Evolutionary conservation across 2,113 vertebrate species (phyloP), one percentile per base, ranked within the genome.

Genomic region (Phoenicopterus ruber): DNA sequence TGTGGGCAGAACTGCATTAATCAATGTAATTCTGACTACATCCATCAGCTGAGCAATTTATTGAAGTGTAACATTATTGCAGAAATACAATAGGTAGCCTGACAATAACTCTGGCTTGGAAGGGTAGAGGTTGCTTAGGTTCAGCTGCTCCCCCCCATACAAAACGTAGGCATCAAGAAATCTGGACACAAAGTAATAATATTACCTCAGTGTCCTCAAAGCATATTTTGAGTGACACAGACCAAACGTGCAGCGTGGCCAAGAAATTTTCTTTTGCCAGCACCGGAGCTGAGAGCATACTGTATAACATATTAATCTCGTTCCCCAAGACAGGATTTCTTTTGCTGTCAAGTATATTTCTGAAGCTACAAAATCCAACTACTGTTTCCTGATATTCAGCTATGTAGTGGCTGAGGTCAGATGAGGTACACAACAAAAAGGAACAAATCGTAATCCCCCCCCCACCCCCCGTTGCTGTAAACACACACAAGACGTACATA

Each of bases 171-270:
- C 26, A 62, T 28, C 29, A 59, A 58, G 46, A 80, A 72, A 73
- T 38, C 17, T 28, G 50, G 32, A 80, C 6, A 47, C 1, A 71
- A 44, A 50, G 20, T 38, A 52, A 47, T 40, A 71, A 36, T 20
- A 52, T 44, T 36, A 38, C 11, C 21, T 76, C n/a, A 7, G 28
- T 77, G 55, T 93, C 17, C 42, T 73, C 54, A 58, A 69, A 80
- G 9, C 3, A 6, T 69, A 17, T 81, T 88, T 84, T 2, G 2
- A 83, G 29, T 58, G 15, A 58, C 61, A 44, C 6, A 40, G 26
- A 62, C 11, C 0, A 24, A 57, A 59, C 1, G 1, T 49, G 3
- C 54, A n/a, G 6, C 10, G 3, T 26, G 46, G 42, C 5, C 44
- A 82, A 82, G 40, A 82, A 69, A 79, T 55, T 85, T 82, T 34